A percentile compares a stretch with the other conserved stretches of the same genome.
Conservation (phyloP, 2,797 vertebrate genomes). For the Rhyacichthys aspro region DNA sequence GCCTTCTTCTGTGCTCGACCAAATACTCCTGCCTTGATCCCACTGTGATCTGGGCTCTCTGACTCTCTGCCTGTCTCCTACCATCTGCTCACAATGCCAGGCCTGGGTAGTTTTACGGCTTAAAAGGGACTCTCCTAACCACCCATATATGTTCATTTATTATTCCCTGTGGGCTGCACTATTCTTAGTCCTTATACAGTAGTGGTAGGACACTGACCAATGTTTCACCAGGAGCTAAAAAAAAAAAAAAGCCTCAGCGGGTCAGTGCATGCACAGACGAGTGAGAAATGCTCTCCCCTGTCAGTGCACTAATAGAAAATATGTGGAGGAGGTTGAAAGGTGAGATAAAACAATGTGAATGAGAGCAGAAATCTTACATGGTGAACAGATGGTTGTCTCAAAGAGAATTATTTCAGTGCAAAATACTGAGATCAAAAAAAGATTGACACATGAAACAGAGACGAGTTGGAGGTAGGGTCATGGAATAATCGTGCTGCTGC, state of each 20-base stretch:
- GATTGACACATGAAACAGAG: conserved; percentile 57
- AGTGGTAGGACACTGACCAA: conserved; percentile 51
- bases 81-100: conserved; percentile 80
- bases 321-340: conserved; percentile 33
- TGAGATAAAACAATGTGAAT: conserved; percentile 31
- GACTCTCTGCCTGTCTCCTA: conserved; percentile 55
- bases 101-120: conserved; percentile 72
- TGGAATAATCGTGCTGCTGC: conserved; percentile 83
- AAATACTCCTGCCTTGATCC: conserved; percentile 27
- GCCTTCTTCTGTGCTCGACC: conserved; percentile 53
- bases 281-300: conserved; percentile 44
- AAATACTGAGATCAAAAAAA: conserved; percentile 59
- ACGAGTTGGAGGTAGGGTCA: conserved; percentile 69
- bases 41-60: conserved; percentile 38
- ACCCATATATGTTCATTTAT: conserved; percentile 79
- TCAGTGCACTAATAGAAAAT: conserved; percentile 52
- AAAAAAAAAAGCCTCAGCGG: conserved; percentile 45
- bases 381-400: conserved; percentile 55
- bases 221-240: conserved; percentile 40
- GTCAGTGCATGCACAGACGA: conserved; percentile 40
- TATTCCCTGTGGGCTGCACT: conserved; percentile 67
- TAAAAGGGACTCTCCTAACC: conserved; percentile 74
- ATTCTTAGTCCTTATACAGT: conserved; percentile 72
- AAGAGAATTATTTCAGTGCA: conserved; percentile 39
- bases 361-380: conserved; percentile 40